A percentile compares a stretch with the other conserved stretches of the same genome.
Conservation (phyloP, 1,140 invertebrate genomes). For the Lutraria rhynchaena region DNA sequence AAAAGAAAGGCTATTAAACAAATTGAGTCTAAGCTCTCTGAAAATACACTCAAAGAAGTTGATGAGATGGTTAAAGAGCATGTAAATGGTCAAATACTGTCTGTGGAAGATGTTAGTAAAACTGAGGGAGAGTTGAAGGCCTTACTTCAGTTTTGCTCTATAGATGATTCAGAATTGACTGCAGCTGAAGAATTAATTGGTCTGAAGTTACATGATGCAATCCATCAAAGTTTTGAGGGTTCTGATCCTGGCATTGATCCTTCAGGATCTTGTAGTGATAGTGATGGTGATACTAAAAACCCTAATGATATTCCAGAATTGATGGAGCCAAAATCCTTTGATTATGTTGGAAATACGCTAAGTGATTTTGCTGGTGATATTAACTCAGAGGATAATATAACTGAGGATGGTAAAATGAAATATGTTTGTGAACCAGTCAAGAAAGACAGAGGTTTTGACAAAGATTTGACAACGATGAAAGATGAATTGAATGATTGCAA, state of each 20-base stretch:
- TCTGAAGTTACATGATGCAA: conserved; percentile 28
- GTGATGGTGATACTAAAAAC: background rate
- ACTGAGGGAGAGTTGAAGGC: conserved; percentile 52
- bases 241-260: background rate
- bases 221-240: conserved; percentile 18
- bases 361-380: no score
- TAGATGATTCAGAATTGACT: conserved; percentile 16
- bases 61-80: conserved; percentile 52
- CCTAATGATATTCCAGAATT: background rate
- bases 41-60: conserved; percentile 12
- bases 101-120: conserved; percentile 10
- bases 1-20: conserved; percentile 20
- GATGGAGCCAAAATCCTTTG: no score
- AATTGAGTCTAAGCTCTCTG: conserved; percentile 24
- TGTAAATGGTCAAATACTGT: conserved; percentile 25
- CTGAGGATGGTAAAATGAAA: no score
- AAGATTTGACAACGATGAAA: no score
- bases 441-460: no score
- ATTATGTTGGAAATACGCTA: no score
- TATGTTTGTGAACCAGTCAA: no score
- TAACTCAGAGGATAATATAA: no score
- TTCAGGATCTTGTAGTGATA: background rate
- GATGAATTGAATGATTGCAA: no score
- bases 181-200: conserved; percentile 51
- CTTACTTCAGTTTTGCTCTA: conserved; percentile 12